Percentiles rank a stretch among this genome's conserved stretches.
Conservation (phyloP, 2,797 vertebrate species). For the Betta splendens region DNA sequence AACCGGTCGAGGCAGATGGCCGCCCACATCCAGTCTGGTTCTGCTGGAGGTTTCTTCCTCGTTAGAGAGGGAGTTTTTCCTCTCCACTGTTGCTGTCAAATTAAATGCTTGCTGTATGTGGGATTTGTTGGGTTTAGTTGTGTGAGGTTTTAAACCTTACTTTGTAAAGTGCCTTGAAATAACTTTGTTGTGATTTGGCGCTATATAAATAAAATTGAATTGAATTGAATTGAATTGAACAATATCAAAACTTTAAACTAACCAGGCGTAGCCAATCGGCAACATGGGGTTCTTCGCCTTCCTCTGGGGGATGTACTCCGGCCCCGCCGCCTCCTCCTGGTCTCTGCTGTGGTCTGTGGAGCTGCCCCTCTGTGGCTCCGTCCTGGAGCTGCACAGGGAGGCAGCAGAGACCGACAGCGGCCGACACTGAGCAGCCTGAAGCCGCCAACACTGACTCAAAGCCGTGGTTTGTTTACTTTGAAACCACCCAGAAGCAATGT, state of each 20-base stretch:
- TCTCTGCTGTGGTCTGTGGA: constrained; percentile 8
- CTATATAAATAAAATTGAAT: too few relatives aligned
- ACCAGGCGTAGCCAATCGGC: constrained; percentile 91
- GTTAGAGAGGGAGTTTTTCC: too few relatives aligned
- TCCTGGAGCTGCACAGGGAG: constrained; percentile 40
- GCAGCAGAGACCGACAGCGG: constrained; percentile 55
- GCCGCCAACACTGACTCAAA: constrained; percentile 13
- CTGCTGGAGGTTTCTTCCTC: too few relatives aligned
- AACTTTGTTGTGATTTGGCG: too few relatives aligned
- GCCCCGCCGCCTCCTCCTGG: constrained; percentile 50
- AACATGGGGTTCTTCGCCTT: constrained; percentile 91
- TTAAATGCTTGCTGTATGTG: too few relatives aligned
- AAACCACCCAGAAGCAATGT: constrained; percentile 10
- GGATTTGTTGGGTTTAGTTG: too few relatives aligned
- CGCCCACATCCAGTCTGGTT: too few relatives aligned
- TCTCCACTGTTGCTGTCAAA: too few relatives aligned
- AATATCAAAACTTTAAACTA: constrained; percentile 35
- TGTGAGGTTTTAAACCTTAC: too few relatives aligned
- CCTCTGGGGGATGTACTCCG: constrained; percentile 86
- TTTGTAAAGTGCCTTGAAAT: too few relatives aligned
- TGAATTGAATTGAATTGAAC: too few relatives aligned
- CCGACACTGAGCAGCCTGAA: constrained; percentile 12
- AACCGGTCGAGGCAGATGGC: too few relatives aligned
- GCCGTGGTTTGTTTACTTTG: neutral
- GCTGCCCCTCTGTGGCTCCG: constrained; percentile 24